These are phyloP conservation scores for Nesoenas mayeri DNA, from an alignment of 2,113 vertebrate species.

Conservation along the genomic window DNA sequence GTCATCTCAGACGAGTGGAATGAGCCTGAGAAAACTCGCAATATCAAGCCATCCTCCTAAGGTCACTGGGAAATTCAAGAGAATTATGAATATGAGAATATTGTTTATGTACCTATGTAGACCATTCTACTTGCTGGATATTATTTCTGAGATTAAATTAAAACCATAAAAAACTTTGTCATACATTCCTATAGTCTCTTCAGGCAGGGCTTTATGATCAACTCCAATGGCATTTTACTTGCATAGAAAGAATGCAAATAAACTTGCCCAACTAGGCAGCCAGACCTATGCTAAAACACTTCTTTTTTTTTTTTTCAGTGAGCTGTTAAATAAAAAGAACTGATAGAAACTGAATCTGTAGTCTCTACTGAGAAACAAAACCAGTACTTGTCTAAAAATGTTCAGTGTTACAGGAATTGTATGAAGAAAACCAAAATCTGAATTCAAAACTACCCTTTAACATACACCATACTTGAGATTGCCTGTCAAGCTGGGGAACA, in stretches of 20 bases:
- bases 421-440: conserved; percentile 25
- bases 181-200: not conserved
- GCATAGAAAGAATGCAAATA: not conserved
- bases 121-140: not conserved
- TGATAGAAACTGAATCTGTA: not conserved
- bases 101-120: not conserved
- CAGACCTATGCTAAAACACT: not conserved
- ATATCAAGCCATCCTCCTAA: not conserved
- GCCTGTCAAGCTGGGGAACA: conserved; percentile 48
- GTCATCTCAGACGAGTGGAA: not conserved
- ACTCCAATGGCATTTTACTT: not conserved
- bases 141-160: conserved; percentile 31
- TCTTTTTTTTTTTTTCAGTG: conserved; percentile 4
- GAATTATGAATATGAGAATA: not conserved
- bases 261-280: not conserved
- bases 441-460: conserved; percentile 33
- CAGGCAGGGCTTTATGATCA: not conserved
- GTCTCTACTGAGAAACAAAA: conserved; percentile 44
- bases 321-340: conserved; percentile 3
- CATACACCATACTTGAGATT: conserved; percentile 1
- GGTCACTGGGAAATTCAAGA: not conserved
- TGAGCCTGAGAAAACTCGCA: not conserved
- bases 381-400: conserved; percentile 18
- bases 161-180: conserved; percentile 1
- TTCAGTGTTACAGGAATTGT: not conserved